Evolutionary conservation across 2,797 vertebrate genomes (phyloP), one percentile per base, ranked within the genome.

Genomic region (Scarus forsteni): DNA sequence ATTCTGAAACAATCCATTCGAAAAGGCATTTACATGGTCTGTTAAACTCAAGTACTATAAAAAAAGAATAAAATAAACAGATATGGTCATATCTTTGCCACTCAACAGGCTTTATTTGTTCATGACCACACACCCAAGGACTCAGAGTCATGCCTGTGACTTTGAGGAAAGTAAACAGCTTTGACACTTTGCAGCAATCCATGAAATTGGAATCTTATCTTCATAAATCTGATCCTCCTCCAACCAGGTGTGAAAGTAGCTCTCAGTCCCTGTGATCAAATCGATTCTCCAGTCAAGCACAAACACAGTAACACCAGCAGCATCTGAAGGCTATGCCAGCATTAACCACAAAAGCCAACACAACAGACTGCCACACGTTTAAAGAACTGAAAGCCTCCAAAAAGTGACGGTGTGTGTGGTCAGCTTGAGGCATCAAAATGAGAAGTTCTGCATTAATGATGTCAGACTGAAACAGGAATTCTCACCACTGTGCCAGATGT

Each of bases 121-220:
- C 46, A 69, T 14, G 66, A 45, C 11, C 59, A 66, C 67, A 36
- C 39, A 48, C 4, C 56, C 18, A 51, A 39, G 61, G 15, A 39
- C 50, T 8, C 34, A 27, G 40, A 58, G 12, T 14, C 44, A 48
- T 34, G 42, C 36, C 55, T 57, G 48, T 15, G 44, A 62, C 63
- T 66, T 39, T 63, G 51, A 87, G 72, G 44, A 55, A 77, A 69
- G 61, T 54, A 70, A 84, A 85, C 64, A 59, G 16, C 48, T 73
- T 51, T 75, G 77, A 79, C 73, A 66, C 66, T 56, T 60, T 52
- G 79, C 85, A 87, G 61, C 53, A 60, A 45, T 15, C 79, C 80
- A 83, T 83, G 76, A 89, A 86, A 87, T 83, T 81, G 66, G 53
- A 80, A 80, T 70, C 64, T 57, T 65, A 85, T 90, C 82, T 66